Conservation (phyloP, 2,113 vertebrate species). For the Struthio camelus region DNA sequence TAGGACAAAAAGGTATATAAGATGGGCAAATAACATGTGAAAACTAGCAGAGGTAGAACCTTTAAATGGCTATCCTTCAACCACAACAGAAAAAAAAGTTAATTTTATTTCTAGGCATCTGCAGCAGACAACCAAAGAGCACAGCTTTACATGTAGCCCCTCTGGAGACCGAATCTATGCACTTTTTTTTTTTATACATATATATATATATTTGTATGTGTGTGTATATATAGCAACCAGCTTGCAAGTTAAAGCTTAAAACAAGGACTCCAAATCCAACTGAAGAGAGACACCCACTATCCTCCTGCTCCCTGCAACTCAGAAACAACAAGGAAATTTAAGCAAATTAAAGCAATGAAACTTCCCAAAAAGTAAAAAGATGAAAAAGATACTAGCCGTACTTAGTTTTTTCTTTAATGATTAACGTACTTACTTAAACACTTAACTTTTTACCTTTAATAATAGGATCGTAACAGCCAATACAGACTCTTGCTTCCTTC, state of each 20-base stretch:
- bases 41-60: not conserved
- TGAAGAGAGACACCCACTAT: not conserved
- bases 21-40: not conserved
- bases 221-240: not conserved
- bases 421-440: not conserved
- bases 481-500: conserved; percentile 95
- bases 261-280: not conserved
- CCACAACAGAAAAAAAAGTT: not conserved
- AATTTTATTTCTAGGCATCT: not conserved
- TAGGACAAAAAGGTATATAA: not conserved
- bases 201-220: too few relatives aligned
- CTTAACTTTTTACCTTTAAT: conserved; percentile 83
- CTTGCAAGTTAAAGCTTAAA: not conserved
- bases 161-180: rapidly evolving
- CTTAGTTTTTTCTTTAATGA: not conserved
- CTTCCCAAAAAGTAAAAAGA: not conserved
- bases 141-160: not conserved
- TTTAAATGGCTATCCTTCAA: not conserved
- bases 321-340: not conserved
- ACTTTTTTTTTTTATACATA: not conserved
- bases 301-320: not conserved
- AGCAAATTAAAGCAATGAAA: not conserved
- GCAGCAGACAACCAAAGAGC: not conserved
- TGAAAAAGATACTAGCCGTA: not conserved
- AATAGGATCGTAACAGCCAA: conserved; percentile 87